Evolutionary conservation across 2,888 invertebrate species (phyloP).

Genomic region (Malthinus seriepunctatus): DNA sequence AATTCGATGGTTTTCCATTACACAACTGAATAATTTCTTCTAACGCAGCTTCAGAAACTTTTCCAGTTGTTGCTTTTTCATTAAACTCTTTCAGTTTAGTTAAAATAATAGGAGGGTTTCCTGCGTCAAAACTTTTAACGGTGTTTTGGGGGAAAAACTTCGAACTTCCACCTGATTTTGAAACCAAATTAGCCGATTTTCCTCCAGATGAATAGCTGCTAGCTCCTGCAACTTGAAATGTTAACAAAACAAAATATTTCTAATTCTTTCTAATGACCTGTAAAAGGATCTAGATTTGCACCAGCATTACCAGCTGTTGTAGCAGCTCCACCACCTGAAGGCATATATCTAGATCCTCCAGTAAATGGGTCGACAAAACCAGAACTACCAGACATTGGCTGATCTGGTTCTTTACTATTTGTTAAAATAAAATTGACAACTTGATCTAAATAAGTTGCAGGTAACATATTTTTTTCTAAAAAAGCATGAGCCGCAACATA

Average conservation of each 20-base stretch:
- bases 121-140: constrained; percentile 76
- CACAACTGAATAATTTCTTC: constrained; percentile 68
- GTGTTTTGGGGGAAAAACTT: constrained; percentile 53
- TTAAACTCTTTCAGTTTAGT: constrained; percentile 78
- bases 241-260: neutral
- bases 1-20: constrained; percentile 52
- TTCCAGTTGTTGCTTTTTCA: constrained; percentile 59
- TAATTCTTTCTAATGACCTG: constrained; percentile 51
- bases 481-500: constrained; percentile 91
- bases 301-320: constrained; percentile 39
- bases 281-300: constrained; percentile 62
- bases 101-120: constrained; percentile 73
- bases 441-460: constrained; percentile 85
- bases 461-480: constrained; percentile 81
- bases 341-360: constrained; percentile 66
- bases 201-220: constrained; percentile 6
- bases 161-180: constrained; percentile 7
- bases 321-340: constrained; percentile 50
- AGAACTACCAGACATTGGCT: constrained; percentile 45
- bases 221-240: constrained; percentile 40
- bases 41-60: constrained; percentile 61
- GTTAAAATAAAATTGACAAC: constrained; percentile 91
- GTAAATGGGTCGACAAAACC: constrained; percentile 70
- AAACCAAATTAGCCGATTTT: too few species aligned
- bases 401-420: constrained; percentile 65